Evolutionary conservation across 2,888 invertebrate species (phyloP).

Genomic region (Tetragnatha montana): DNA sequence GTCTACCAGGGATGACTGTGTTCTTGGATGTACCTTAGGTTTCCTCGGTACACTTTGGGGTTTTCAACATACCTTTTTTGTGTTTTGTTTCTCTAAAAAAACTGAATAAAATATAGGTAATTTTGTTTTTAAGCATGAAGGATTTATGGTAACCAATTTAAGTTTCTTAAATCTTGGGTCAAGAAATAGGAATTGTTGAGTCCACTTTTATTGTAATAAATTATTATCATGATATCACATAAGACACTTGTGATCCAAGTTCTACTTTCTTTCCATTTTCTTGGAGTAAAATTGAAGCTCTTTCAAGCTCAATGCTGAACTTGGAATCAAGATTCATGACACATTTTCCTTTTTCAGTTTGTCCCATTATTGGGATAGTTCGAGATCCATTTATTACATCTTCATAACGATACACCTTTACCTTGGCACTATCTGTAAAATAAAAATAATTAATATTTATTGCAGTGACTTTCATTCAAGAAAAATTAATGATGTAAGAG

Average conservation of each 20-base stretch:
- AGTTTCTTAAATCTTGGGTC: too few relatives aligned
- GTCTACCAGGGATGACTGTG: too few relatives aligned
- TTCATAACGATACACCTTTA: conserved; percentile 86
- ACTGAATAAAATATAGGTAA: too few relatives aligned
- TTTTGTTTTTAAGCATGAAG: too few relatives aligned
- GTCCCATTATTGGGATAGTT: conserved; percentile 83
- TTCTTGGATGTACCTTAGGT: background rate
- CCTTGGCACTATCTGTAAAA: conserved; percentile 79
- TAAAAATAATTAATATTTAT: background rate
- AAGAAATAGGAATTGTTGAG: background rate
- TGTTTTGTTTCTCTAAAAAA: too few relatives aligned
- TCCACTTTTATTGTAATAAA: conserved; percentile 32
- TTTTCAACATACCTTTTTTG: too few relatives aligned
- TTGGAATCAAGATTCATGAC: conserved; percentile 22
- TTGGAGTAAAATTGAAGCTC: conserved; percentile 48
- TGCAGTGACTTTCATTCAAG: too few relatives aligned
- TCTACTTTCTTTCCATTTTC: conserved; percentile 63
- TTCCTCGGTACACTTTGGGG: too few relatives aligned
- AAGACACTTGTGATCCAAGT: conserved; percentile 68
- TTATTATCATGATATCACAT: conserved; percentile 46
- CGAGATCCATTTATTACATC: conserved; percentile 87
- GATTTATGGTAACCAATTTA: too few relatives aligned
- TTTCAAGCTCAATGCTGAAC: conserved; percentile 61
- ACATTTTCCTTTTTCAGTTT: conserved; percentile 81
- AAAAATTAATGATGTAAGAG: too few relatives aligned